Percentiles rank a stretch among this genome's conserved stretches.
phyloP scores from a whole-genome alignment of 1,140 invertebrate genomes.

The Drosophila pectinifera region DNA sequence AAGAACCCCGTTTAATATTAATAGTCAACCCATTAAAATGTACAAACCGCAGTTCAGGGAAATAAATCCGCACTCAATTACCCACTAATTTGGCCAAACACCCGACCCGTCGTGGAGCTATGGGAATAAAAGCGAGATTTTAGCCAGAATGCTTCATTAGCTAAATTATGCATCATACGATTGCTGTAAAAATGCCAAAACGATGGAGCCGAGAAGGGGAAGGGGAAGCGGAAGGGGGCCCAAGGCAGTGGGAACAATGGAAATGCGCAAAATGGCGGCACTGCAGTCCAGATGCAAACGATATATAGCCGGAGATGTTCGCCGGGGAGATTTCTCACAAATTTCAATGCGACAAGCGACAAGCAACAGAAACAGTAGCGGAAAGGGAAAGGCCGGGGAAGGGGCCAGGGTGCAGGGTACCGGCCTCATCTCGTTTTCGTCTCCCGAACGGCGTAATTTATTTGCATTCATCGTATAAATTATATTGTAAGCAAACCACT shows the following conservation, averaged over 20 bases:
- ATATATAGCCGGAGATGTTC: constrained; percentile 58
- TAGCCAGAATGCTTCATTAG: constrained; percentile 68
- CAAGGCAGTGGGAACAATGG: constrained; percentile 35
- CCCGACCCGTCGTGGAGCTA: background rate
- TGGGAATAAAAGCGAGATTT: constrained; percentile 21
- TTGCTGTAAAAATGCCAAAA: constrained; percentile 69
- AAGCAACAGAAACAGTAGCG: constrained; percentile 41
- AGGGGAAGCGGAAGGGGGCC: constrained; percentile 19
- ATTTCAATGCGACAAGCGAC: constrained; percentile 71
- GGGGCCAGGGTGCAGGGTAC: constrained; percentile 2
- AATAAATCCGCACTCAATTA: constrained; percentile 15
- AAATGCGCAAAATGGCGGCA: constrained; percentile 74
- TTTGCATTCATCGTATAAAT: constrained; percentile 84
- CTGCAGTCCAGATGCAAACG: constrained; percentile 76
- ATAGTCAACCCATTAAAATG: background rate
- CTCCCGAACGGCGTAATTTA: constrained; percentile 75
- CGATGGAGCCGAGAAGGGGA: constrained; percentile 36
- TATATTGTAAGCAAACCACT: constrained; percentile 84
- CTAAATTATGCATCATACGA: constrained; percentile 77
- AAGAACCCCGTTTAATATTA: too few species aligned
- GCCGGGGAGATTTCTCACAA: constrained; percentile 76
- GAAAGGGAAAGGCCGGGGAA: constrained; percentile 64
- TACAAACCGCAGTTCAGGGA: background rate
- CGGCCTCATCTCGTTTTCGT: constrained; percentile 32
- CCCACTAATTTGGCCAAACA: constrained; percentile 22